Conservation (phyloP, 2,888 invertebrate species). For the Folsomia candida region DNA sequence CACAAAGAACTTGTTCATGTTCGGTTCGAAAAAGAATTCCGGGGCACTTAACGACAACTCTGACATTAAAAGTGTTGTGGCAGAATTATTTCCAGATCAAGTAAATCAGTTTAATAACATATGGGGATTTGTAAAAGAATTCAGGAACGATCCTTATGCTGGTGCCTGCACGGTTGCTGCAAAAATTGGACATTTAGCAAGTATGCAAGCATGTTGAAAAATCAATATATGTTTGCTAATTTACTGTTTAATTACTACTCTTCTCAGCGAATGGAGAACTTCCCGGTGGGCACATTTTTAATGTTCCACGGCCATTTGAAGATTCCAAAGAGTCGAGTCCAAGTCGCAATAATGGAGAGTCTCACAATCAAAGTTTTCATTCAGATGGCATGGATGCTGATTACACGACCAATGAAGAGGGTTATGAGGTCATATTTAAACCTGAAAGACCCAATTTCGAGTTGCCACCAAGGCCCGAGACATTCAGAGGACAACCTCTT, state of each 20-base stretch:
- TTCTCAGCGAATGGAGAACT: conserved; percentile 38
- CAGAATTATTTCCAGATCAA: conserved; percentile 41
- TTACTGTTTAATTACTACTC: neutral
- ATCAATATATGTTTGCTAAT: neutral
- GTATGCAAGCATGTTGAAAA: conserved; percentile 28
- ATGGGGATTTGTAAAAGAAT: conserved; percentile 43
- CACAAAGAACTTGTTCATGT: conserved; percentile 69
- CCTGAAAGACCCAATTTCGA: conserved; percentile 60
- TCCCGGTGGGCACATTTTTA: conserved; percentile 4
- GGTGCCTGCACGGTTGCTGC: conserved; percentile 41
- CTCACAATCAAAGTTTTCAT: conserved; percentile 38
- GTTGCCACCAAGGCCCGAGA: conserved; percentile 68
- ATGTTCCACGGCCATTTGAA: neutral
- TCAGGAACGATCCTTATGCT: conserved; percentile 47
- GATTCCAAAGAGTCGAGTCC: conserved; percentile 12
- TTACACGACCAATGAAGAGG: conserved; percentile 61
- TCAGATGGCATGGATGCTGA: conserved; percentile 53
- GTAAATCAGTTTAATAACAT: conserved; percentile 38
- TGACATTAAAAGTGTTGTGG: conserved; percentile 22
- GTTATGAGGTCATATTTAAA: conserved; percentile 67
- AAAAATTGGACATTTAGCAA: conserved; percentile 45
- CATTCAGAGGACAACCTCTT: conserved; percentile 70
- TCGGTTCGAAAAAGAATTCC: conserved; percentile 56
- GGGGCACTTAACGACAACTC: too few species aligned
- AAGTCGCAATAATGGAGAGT: conserved; percentile 22